Evolutionary conservation across 1,140 invertebrate species (phyloP).

Genomic region (Caenorhabditis brenneri): DNA sequence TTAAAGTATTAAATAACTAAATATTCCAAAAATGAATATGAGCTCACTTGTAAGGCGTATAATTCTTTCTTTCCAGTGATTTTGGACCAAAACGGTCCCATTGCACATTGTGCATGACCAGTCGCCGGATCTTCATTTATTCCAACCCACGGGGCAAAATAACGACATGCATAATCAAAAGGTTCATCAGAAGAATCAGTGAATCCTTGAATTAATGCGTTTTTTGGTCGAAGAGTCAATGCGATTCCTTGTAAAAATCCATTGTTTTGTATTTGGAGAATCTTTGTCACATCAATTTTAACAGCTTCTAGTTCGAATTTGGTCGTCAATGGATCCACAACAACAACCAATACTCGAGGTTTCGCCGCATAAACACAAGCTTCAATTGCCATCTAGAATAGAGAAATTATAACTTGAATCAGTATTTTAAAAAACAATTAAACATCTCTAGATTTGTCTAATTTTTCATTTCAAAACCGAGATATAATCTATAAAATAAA

Average conservation of each 20-base stretch:
- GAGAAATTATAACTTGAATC: too few relatives aligned
- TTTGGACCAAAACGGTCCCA: constrained; percentile 73
- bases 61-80: constrained; percentile 66
- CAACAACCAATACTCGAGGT: constrained; percentile 55
- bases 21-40: background rate
- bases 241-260: constrained; percentile 63
- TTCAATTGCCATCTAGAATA: constrained; percentile 7
- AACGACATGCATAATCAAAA: constrained; percentile 75
- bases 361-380: constrained; percentile 6
- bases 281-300: constrained; percentile 42
- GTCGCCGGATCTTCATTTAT: constrained; percentile 55
- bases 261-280: constrained; percentile 57
- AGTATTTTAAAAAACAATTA: too few relatives aligned
- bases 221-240: constrained; percentile 62
- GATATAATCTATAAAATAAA: too few relatives aligned
- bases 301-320: constrained; percentile 55
- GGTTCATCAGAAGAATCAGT: constrained; percentile 55
- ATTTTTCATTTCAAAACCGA: too few relatives aligned
- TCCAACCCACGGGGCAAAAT: constrained; percentile 76
- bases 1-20: background rate
- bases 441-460: too few relatives aligned
- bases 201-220: constrained; percentile 58
- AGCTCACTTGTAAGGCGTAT: constrained; percentile 58
- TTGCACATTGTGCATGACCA: constrained; percentile 74
- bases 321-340: constrained; percentile 61